phyloP scores from a whole-genome alignment of 2,888 invertebrate species.

The Willowsia nigromaculata region DNA sequence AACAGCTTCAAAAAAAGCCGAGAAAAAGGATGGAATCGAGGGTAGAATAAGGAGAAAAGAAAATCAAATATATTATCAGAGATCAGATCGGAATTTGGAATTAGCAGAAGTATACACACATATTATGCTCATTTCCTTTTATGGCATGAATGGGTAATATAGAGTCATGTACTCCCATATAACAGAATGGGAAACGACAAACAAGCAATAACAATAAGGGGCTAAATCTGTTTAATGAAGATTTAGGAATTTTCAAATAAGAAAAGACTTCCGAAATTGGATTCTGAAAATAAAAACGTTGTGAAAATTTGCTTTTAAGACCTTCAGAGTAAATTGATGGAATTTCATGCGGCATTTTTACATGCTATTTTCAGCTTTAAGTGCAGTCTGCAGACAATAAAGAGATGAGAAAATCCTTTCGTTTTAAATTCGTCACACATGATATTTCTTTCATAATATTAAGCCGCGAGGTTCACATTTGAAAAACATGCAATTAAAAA shows the following conservation, averaged over 20 bases:
- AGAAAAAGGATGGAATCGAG: background rate
- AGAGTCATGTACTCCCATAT: background rate
- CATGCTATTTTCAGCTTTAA: background rate
- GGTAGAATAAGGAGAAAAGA: background rate
- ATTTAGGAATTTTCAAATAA: conserved; percentile 36
- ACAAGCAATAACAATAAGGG: background rate
- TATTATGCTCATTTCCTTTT: background rate
- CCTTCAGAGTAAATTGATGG: no score
- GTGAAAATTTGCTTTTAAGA: background rate
- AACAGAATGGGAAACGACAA: conserved; percentile 17
- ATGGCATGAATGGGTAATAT: background rate
- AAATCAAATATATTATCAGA: conserved; percentile 34
- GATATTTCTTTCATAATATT: conserved; percentile 14
- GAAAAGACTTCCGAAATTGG: conserved; percentile 2
- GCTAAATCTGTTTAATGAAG: conserved; percentile 10
- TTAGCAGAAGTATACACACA: background rate
- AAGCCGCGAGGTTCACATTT: background rate
- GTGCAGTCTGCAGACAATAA: background rate
- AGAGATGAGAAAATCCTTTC: background rate
- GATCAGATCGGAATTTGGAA: conserved; percentile 32
- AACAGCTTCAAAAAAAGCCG: background rate
- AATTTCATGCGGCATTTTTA: no score
- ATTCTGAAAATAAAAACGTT: conserved; percentile 20
- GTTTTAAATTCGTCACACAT: conserved; percentile 15
- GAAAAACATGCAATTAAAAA: conserved; percentile 34